phyloP scores from a whole-genome alignment of 2,797 vertebrate genomes.

The Remorina albescens region DNA sequence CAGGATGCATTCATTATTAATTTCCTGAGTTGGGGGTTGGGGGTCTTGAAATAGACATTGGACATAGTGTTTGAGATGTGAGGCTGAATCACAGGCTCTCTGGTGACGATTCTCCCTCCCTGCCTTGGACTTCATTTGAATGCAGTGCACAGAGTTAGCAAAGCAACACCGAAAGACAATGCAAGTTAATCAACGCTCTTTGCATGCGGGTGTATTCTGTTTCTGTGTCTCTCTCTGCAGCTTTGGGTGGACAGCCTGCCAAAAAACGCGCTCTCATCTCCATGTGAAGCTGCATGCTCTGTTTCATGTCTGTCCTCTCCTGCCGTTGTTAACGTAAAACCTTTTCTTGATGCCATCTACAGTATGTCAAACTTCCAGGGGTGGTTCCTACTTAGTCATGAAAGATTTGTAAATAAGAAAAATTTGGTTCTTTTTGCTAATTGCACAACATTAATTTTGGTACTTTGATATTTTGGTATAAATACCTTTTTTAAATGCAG shows the following conservation, averaged over 20 bases:
- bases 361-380: slow-evolving; percentile 10
- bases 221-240: slow-evolving; percentile 41
- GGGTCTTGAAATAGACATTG: slow-evolving; percentile 76
- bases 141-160: slow-evolving; percentile 49
- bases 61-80: slow-evolving; percentile 41
- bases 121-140: slow-evolving; percentile 63
- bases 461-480: too few species aligned
- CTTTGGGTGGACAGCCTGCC: slow-evolving; percentile 47
- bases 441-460: neutral
- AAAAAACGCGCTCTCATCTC: slow-evolving; percentile 44
- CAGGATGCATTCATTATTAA: slow-evolving; percentile 82
- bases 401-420: neutral
- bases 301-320: slow-evolving; percentile 42
- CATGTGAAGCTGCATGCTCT: slow-evolving; percentile 45
- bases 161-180: slow-evolving; percentile 64
- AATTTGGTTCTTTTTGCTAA: neutral
- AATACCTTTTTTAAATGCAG: neutral
- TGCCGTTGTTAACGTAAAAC: slow-evolving; percentile 19
- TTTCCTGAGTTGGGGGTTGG: slow-evolving; percentile 50
- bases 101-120: slow-evolving; percentile 41
- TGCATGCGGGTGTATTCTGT: slow-evolving; percentile 47
- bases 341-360: slow-evolving; percentile 3
- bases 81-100: slow-evolving; percentile 54
- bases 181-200: slow-evolving; percentile 68
- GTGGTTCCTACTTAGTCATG: neutral